Evolutionary conservation across 2,888 invertebrate species (phyloP).

Genomic region (Leptura quadrifasciata): DNA sequence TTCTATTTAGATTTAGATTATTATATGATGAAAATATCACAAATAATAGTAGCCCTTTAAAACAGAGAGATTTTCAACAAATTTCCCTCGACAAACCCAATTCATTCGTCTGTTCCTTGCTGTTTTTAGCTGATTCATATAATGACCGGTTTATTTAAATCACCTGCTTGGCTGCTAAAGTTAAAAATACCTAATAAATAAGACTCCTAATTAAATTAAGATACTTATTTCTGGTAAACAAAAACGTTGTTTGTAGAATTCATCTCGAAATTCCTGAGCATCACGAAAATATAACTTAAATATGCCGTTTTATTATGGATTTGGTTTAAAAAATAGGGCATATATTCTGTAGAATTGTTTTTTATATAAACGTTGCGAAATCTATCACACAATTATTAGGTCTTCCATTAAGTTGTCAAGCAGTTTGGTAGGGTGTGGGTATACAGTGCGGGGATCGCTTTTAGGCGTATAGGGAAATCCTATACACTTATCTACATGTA

Average conservation of each 20-base stretch:
- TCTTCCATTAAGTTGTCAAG: too few species aligned
- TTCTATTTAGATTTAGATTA: too few species aligned
- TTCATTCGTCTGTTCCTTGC: slow-evolving; percentile 1
- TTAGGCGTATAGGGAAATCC: too few species aligned
- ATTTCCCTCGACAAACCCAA: background rate
- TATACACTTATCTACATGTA: too few species aligned
- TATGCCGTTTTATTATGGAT: too few species aligned
- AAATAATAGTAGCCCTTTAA: background rate
- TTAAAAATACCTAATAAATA: slow-evolving; percentile 23
- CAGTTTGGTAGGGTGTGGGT: too few species aligned
- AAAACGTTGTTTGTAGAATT: slow-evolving; percentile 17
- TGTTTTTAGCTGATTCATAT: slow-evolving; percentile 14
- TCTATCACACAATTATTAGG: too few species aligned
- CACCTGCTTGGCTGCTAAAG: background rate
- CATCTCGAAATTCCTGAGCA: background rate
- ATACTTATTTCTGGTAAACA: slow-evolving; percentile 9
- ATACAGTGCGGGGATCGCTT: too few species aligned
- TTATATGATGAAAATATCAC: too few species aligned
- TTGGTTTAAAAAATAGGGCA: too few species aligned
- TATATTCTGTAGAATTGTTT: too few species aligned
- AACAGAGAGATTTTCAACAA: slow-evolving; percentile 2
- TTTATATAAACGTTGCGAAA: too few species aligned
- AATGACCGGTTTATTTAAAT: slow-evolving; percentile 1
- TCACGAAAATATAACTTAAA: background rate
- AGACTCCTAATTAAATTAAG: slow-evolving; percentile 23